Conservation (phyloP, 2,797 vertebrate genomes). For the Brotula barbata region DNA sequence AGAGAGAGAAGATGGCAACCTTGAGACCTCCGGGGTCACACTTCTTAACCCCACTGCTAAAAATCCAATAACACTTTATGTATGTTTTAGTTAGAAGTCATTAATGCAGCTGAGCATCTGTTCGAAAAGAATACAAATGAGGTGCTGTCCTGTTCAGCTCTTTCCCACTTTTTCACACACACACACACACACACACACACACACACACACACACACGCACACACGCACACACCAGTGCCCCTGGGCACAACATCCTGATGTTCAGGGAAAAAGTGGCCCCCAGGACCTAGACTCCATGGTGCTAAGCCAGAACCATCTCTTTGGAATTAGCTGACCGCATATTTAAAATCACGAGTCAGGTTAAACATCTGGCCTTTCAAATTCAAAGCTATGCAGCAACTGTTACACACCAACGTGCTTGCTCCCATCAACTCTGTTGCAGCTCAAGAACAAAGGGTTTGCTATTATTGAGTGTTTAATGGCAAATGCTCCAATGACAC, state of each 20-base stretch:
- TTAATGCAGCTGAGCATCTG: slow-evolving; percentile 80
- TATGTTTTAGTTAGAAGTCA: slow-evolving; percentile 80
- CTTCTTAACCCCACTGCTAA: slow-evolving; percentile 79
- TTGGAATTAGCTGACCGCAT: slow-evolving; percentile 60
- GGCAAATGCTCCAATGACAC: slow-evolving; percentile 19
- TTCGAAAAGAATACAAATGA: slow-evolving; percentile 79
- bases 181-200: slow-evolving; percentile 20
- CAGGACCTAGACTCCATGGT: slow-evolving; percentile 54
- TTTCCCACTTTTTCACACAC: slow-evolving; percentile 41
- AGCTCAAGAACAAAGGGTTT: slow-evolving; percentile 41
- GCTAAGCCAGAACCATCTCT: slow-evolving; percentile 62
- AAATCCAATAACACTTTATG: slow-evolving; percentile 82
- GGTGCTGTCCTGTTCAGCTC: slow-evolving; percentile 57
- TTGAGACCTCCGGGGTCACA: slow-evolving; percentile 75
- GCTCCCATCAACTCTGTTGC: slow-evolving; percentile 28
- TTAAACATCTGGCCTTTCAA: slow-evolving; percentile 66
- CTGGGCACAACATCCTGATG: slow-evolving; percentile 62
- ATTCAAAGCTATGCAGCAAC: slow-evolving; percentile 51
- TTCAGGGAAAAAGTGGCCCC: slow-evolving; percentile 62
- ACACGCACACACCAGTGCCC: slow-evolving; percentile 42
- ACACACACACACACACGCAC: slow-evolving; percentile 27
- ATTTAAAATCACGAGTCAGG: slow-evolving; percentile 65
- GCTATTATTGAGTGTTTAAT: slow-evolving; percentile 34
- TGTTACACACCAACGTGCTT: slow-evolving; percentile 33
- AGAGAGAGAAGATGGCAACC: slow-evolving; percentile 68